A percentile compares a stretch with the other conserved stretches of the same genome.
phyloP scores from a whole-genome alignment of 2,888 invertebrate species.

The Rhodophaea formosa region DNA sequence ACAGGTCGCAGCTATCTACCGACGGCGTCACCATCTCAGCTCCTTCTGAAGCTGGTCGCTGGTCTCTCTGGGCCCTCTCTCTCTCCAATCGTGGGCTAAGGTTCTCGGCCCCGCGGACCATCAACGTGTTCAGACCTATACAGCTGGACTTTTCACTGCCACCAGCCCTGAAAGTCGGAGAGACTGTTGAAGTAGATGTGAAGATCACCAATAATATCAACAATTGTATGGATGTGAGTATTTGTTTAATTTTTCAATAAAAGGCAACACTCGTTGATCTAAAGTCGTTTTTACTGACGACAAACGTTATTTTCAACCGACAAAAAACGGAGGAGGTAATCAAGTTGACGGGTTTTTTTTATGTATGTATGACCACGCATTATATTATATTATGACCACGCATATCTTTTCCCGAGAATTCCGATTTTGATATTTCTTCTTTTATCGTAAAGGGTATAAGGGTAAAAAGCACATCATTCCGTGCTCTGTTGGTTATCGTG shows the following conservation, averaged over 20 bases:
- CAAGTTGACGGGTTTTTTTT: too few species aligned
- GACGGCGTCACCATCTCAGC: slow-evolving; percentile 81
- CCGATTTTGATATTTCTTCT: too few species aligned
- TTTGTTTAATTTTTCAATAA: background rate
- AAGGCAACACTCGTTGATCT: too few species aligned
- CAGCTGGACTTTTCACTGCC: slow-evolving; percentile 83
- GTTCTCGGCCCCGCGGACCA: slow-evolving; percentile 81
- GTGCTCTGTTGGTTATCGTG: too few species aligned
- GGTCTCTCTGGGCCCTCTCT: slow-evolving; percentile 84
- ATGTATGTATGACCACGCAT: too few species aligned
- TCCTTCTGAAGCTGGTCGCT: slow-evolving; percentile 83
- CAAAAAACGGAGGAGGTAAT: too few species aligned
- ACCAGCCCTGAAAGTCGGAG: slow-evolving; percentile 81
- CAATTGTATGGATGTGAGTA: slow-evolving; percentile 86
- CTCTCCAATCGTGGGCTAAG: slow-evolving; percentile 75
- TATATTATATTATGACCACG: too few species aligned
- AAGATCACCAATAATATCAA: slow-evolving; percentile 85
- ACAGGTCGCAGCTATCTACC: slow-evolving; percentile 79
- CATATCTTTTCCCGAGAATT: too few species aligned
- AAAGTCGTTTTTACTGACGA: too few species aligned
- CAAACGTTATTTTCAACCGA: too few species aligned
- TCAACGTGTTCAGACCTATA: slow-evolving; percentile 83
- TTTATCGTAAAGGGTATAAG: too few species aligned
- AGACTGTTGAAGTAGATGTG: slow-evolving; percentile 85
- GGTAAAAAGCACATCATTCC: too few species aligned